phyloP scores from a whole-genome alignment of 2,888 invertebrate genomes.

The Lasioglossum lativentre region DNA sequence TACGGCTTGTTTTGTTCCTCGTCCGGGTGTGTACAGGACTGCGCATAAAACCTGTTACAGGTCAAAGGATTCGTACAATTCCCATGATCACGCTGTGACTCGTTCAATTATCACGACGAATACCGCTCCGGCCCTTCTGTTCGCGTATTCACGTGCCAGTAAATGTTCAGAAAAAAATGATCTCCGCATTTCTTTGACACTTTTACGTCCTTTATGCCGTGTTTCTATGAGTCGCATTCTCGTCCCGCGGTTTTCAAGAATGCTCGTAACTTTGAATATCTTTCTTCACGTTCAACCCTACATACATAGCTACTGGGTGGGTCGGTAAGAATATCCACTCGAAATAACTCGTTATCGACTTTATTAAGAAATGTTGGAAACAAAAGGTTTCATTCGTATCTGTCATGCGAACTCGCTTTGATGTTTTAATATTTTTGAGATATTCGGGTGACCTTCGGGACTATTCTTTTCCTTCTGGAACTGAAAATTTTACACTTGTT shows the following conservation, averaged over 20 bases:
- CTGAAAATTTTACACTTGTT: no score
- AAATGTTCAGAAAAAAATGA: not conserved
- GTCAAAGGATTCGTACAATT: not conserved
- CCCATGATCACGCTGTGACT: not conserved
- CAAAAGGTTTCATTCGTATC: no score
- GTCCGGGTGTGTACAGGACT: not conserved
- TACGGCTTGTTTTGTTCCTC: slow-evolving; percentile 19
- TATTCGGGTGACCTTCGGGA: no score
- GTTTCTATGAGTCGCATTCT: not conserved
- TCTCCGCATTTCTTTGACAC: not conserved
- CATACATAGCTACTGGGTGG: not conserved
- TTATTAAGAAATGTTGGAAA: no score
- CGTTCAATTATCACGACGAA: slow-evolving; percentile 1
- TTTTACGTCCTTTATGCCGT: not conserved
- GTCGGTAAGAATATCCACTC: not conserved
- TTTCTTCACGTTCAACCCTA: not conserved
- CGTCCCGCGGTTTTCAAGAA: not conserved
- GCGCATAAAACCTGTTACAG: not conserved
- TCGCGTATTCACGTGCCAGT: not conserved
- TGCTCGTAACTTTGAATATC: not conserved
- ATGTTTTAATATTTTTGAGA: no score
- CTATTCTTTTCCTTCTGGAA: no score
- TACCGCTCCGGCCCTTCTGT: not conserved
- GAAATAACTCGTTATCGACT: no score
- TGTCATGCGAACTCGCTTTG: no score